Base-by-base conservation (phyloP, 2,113 vertebrate genomes). In the Brachyhypopomus occidentalis region DNA sequence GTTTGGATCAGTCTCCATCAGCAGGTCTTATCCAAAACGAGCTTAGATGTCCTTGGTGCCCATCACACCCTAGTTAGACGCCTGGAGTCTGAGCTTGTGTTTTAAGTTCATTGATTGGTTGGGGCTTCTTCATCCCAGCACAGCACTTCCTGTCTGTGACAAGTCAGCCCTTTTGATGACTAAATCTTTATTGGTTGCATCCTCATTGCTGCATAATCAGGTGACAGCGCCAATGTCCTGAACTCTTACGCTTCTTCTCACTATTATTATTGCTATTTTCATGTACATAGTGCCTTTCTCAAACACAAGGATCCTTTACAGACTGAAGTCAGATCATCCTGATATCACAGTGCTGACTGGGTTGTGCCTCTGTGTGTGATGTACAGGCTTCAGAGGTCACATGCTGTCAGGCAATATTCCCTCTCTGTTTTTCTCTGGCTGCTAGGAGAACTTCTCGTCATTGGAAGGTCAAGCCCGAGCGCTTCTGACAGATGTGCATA, bases 101-200 rank as follows among this genome's bases (percentile, higher is more conserved):
- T 83, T 66, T 59, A 52, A 63, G 36, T 81, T 78, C 60, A 85
- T 85, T 41, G 84, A 85, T 83, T 41, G 56, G 63, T 64, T 63
- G 45, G 70, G 66, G 20, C 25, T 41, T 79, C 77, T 76, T 77
- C 72, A 48, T 80, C 58, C 60, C 7, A 71, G 77, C 73, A 25
- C 34, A 58, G 76, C 80, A 83, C 23, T 79, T 83, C 34, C 38
- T 62, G 52, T 25, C 75, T 64, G 20, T 60, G 70, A 70, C 19
- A 23, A 77, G 70, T 81, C 77, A 67, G 77, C 36, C 45, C 20
- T 84, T 81, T 70, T 67, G 73, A 48, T 30, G 72, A 36, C 58
- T 34, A 76, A 80, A 72, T 60, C 1, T 30, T 66, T 83, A 63
- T 80, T 45, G 67, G 36, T 66, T 72, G 60, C 73, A 41, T 41